Evolutionary conservation across 1,140 invertebrate genomes (phyloP).

Genomic region (Mactra quadrangularis): DNA sequence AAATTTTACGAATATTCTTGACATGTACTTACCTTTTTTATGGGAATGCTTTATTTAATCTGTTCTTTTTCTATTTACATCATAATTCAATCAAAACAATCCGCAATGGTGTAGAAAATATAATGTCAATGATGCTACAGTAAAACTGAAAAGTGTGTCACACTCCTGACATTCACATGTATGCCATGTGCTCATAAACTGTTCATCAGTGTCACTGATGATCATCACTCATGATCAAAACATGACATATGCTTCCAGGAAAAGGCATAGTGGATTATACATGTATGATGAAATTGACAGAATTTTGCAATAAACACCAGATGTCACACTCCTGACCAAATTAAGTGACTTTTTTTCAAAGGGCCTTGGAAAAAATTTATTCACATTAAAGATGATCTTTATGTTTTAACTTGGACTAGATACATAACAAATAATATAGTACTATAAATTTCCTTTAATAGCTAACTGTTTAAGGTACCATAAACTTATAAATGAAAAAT

Average conservation of each 20-base stretch:
- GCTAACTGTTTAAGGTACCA: neutral
- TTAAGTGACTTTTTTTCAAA: constrained; percentile 11
- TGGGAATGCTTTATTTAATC: constrained; percentile 4
- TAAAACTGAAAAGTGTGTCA: constrained; percentile 2
- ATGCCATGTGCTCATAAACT: constrained; percentile 9
- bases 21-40: constrained; percentile 10
- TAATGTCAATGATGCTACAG: constrained; percentile 2
- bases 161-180: constrained; percentile 8
- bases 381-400: neutral
- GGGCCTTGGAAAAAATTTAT: neutral
- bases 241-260: constrained; percentile 20
- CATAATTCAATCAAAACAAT: neutral
- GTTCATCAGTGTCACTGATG: constrained; percentile 13
- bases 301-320: neutral
- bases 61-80: constrained; percentile 4
- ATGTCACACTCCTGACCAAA: constrained; percentile 21
- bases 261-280: constrained; percentile 7
- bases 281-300: constrained; percentile 3
- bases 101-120: constrained; percentile 17
- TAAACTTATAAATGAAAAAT: constrained; percentile 7
- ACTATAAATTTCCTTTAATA: constrained; percentile 10
- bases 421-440: neutral
- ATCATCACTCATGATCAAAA: constrained; percentile 14
- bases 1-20: constrained; percentile 4
- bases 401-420: constrained; percentile 11